Base-by-base conservation (phyloP, 1,140 invertebrate genomes). In the Lysiphlebus fabarum region DNA sequence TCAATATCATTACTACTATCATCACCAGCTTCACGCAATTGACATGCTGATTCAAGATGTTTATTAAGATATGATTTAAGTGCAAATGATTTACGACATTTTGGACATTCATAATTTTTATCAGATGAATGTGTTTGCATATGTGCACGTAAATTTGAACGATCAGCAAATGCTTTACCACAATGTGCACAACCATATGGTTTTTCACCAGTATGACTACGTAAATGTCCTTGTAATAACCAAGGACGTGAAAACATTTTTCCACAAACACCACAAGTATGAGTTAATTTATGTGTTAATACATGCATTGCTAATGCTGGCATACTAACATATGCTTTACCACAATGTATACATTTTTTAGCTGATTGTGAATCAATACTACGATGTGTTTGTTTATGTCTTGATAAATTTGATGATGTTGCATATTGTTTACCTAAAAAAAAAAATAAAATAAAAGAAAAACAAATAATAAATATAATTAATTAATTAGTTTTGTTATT, bases 61-160 rank as follows among this genome's bases (percentile, higher is more conserved):
- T 99, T 99, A 82, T 98, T 99, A 53, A 99, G 86, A 82, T 99
- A 99, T 63, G 95, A 97, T 81, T 99, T 99, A 61, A 99, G 86
- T 1, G 96, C 96, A 78, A 99, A 99, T 10, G 92, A 90, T 80
- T 98, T 98, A 78, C 94, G 90, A 80, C 97, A 99, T 49, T 92
- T 84, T 64, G 88, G 84, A 75, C 97, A 99, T 71, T 90, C 89
- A 80, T 93, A 98, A 74, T 96, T 95, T 80, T 99, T 99, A 70
- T 95, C 93, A 6, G 90, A 84, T 8, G 95, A 96, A 76, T 99
- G 96, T 0, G 96, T 99, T 77, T 99, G 96, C 95, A 99, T 98
- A 84, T 99, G 97, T 1, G 97, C 97, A n/a, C 96, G 82, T 10
- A 99, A 82, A 76, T 99, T 99, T 55, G 94, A 97, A 37, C 96